A percentile compares a stretch with the other conserved stretches of the same genome.
These are phyloP conservation scores for Andrena minutula DNA, from an alignment of 2,888 invertebrate genomes.

Conservation along the genomic window DNA sequence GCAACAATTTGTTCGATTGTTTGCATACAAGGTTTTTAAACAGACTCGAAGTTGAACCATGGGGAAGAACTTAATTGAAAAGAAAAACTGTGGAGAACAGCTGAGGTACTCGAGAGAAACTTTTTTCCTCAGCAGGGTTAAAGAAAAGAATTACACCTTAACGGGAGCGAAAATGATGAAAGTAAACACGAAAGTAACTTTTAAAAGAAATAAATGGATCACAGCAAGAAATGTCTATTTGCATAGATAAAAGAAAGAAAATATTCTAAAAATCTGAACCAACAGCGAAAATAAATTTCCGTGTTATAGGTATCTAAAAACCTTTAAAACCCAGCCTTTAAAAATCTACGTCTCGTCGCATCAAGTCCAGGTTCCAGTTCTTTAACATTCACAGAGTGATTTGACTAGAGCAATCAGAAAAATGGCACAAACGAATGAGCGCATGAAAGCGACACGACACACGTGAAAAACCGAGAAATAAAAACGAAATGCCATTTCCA, in stretches of 20 bases:
- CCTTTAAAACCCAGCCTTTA: no score
- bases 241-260: no score
- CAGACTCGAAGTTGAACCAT: neutral
- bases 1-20: neutral
- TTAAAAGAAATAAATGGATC: no score
- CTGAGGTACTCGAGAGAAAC: neutral
- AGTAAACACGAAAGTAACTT: neutral
- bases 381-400: no score
- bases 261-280: no score
- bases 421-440: neutral
- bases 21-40: neutral
- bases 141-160: neutral
- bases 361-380: no score
- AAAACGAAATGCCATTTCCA: neutral
- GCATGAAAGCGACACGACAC: neutral
- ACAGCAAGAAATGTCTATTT: no score
- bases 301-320: no score
- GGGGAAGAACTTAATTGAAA: conserved; percentile 12
- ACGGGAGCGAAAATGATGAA: neutral
- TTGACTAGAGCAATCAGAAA: neutral
- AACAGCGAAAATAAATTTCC: no score
- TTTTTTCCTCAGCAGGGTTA: neutral
- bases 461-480: neutral
- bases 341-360: no score
- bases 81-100: neutral